Base-by-base conservation (phyloP, 1,140 invertebrate species). In the Bombus cullumanus region DNA sequence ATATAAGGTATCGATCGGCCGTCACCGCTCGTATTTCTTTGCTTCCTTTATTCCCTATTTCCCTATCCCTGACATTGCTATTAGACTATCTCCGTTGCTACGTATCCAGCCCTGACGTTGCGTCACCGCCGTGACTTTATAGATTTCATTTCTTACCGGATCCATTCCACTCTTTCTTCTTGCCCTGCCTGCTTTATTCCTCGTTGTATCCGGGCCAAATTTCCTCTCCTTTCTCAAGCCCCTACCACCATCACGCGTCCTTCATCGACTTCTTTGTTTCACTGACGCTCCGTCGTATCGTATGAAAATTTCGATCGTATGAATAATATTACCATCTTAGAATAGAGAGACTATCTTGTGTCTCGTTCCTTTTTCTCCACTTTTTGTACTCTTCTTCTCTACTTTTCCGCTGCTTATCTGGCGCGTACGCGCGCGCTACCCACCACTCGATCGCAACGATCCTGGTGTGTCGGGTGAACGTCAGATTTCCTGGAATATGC, bases 21-120 rank as follows among this genome's bases (percentile, higher is more conserved):
- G 82, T 72, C 82, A 84, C 53, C 25, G 53, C 76, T 84, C 82
- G 82, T 84, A 84, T 84, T 84, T 84, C 75, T 84, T 84, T 78
- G 82, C 82, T 84, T 71, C 47, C 53, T 71, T 66, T 18, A 37
- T 47, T 62, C 75, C 39, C 66, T 41, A 84, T 84, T 84, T 84
- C 82, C 75, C 75, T 79, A 84, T 84, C 66, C 66, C 37, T 79
- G 82, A 84, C 82, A 79, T 62, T 79, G 73, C 75, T 84, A 79
- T 84, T 84, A 84, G 66, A 66, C 75, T 72, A 84, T 79, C 66
- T 84, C 53, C 66, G 47, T 59, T 39, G 47, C 76, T 69, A 43
- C 66, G 47, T 79, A 59, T 69, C 37, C 10, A 84, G 25, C 66
- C 47, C 66, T 84, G 37, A 84, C 66, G 68, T 57, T n/a, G 47